phyloP scores from a whole-genome alignment of 92 coral and sea anemone species.

The Phenganax subtilis region DNA sequence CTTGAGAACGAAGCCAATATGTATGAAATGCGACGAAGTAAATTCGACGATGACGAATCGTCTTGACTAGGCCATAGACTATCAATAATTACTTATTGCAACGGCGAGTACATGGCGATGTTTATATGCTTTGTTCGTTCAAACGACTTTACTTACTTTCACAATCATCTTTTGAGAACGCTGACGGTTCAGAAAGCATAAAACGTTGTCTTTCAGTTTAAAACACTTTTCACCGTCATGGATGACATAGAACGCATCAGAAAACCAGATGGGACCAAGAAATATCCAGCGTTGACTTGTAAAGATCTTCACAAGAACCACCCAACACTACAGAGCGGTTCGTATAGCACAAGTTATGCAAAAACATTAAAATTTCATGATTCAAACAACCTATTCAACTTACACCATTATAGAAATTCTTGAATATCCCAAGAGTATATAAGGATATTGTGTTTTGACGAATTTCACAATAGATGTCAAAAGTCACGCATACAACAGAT shows the following conservation, averaged over 20 bases:
- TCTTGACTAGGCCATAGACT: no score
- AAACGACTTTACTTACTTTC: no score
- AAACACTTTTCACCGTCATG: conserved; percentile 40
- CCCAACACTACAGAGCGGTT: conserved; percentile 67
- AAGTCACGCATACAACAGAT: no score
- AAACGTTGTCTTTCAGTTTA: conserved; percentile 17
- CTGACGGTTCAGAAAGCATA: neutral
- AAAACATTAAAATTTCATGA: neutral
- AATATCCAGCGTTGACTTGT: conserved; percentile 86
- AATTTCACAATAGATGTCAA: no score
- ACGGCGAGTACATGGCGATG: no score
- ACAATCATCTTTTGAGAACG: neutral
- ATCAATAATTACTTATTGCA: no score
- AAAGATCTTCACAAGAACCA: conserved; percentile 56
- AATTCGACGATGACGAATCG: no score
- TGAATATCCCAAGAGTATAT: no score
- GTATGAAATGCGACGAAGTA: no score
- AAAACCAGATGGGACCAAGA: conserved; percentile 75
- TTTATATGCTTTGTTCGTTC: no score
- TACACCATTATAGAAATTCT: conserved; percentile 52
- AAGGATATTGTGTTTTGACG: no score
- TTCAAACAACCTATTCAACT: neutral
- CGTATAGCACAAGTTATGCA: neutral
- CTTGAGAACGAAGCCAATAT: no score
- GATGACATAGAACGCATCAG: conserved; percentile 61